Conservation (phyloP, 2,888 invertebrate species). For the Bombyx huttoni region DNA sequence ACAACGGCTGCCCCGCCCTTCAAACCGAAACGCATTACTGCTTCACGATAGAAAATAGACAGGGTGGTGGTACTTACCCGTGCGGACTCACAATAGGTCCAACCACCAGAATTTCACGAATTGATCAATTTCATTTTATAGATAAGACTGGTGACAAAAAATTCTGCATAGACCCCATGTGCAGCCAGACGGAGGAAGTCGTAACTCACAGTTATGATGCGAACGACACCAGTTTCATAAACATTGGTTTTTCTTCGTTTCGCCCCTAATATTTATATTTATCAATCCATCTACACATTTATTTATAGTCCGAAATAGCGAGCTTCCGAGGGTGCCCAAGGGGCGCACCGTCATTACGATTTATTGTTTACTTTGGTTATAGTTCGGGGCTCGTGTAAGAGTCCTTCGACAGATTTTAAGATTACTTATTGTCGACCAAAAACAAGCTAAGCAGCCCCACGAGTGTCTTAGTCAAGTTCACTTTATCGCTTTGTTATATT, state of each 20-base stretch:
- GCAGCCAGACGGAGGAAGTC: slow-evolving; percentile 67
- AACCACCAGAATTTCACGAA: slow-evolving; percentile 13
- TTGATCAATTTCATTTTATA: slow-evolving; percentile 31
- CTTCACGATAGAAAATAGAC: too few species aligned
- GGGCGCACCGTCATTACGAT: slow-evolving; percentile 63
- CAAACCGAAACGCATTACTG: too few species aligned
- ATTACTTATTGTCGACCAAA: slow-evolving; percentile 34
- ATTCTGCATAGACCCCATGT: slow-evolving; percentile 59
- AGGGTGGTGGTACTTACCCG: too few species aligned
- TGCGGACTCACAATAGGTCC: too few species aligned
- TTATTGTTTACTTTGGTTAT: slow-evolving; percentile 69
- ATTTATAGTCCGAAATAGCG: slow-evolving; percentile 70
- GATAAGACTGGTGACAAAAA: slow-evolving; percentile 41
- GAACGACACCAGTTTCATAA: slow-evolving; percentile 72
- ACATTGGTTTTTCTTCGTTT: slow-evolving; percentile 71
- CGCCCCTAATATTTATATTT: slow-evolving; percentile 73
- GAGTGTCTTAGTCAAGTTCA: slow-evolving; percentile 15
- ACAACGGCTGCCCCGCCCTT: too few species aligned
- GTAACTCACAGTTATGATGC: slow-evolving; percentile 72
- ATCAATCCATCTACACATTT: slow-evolving; percentile 73
- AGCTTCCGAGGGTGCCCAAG: slow-evolving; percentile 64
- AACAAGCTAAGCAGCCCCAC: slow-evolving; percentile 23
- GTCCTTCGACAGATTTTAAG: slow-evolving; percentile 45
- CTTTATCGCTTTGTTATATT: slow-evolving; percentile 1
- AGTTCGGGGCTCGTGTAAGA: slow-evolving; percentile 42